Evolutionary conservation across 2,113 vertebrate species (phyloP).

Genomic region (Pundamilia nyererei): DNA sequence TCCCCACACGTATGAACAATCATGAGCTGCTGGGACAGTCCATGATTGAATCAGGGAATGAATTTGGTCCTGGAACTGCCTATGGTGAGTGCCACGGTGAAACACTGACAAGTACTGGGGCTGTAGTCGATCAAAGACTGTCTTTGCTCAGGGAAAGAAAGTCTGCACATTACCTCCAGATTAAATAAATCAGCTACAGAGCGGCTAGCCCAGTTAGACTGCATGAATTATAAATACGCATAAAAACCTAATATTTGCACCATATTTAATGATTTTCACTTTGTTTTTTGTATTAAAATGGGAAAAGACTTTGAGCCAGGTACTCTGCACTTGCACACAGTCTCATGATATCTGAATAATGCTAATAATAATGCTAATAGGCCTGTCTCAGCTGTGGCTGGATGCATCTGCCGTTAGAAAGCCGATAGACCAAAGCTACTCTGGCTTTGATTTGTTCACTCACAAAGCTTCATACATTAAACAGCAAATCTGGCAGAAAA

Average conservation of each 20-base stretch:
- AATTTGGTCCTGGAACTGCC: conserved; percentile 92
- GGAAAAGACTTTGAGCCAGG: not conserved
- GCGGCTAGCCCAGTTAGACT: not conserved
- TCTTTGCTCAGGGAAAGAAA: not conserved
- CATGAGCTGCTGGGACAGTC: conserved; percentile 90
- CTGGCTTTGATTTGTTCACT: not conserved
- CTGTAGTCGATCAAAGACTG: not conserved
- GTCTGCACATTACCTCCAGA: not conserved
- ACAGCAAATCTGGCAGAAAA: not conserved
- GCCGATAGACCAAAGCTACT: not conserved
- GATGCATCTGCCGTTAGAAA: not conserved
- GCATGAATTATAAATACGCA: not conserved
- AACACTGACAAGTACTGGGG: not conserved
- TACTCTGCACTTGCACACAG: not conserved
- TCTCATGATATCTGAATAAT: not conserved
- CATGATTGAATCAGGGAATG: conserved; percentile 93
- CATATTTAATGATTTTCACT: not conserved
- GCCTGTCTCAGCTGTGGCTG: not conserved
- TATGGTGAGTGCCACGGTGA: conserved; percentile 78
- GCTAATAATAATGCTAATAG: not conserved
- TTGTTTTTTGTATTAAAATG: not conserved
- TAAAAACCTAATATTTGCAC: not conserved
- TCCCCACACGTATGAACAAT: conserved; percentile 89
- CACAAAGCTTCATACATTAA: not conserved
- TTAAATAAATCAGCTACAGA: not conserved